Evolutionary conservation across 2,113 vertebrate genomes (phyloP), one percentile per base, ranked within the genome.

Genomic region (Casuarius casuarius): DNA sequence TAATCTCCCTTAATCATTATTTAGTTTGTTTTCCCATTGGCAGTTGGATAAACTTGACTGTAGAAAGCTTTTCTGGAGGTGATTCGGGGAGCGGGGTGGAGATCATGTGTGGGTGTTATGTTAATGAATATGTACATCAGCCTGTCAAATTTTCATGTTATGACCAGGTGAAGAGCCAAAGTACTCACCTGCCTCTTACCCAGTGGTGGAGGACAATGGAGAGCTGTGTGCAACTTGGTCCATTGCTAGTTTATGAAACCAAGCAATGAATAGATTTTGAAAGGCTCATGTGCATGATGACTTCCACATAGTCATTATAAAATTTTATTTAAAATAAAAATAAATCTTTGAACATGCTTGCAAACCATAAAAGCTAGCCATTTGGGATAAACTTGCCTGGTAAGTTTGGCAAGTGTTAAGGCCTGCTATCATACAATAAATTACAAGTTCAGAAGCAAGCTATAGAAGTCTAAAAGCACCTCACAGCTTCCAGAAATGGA

Each of bases 241-340:
- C 72, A 28, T 89, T n/a, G 56, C 31, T 49, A 38, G 48, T 49
- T 84, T 22, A 40, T 84, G 62, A 79, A 89, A 91, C 56, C 56
- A 87, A 77, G 52, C 75, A 71, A 20, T 56, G n/a, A 66, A n/a
- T 75, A 18, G 35, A 46, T 92, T 97, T 96, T 94, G 72, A 51
- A 73, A 73, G 80, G 61, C 59, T 75, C 83, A 38, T 82, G 52
- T 2, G 2, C 59, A 5, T 0, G 6, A 81, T 40, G 46, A 67
- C 89, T 79, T 94, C 46, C 74, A 77, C 20, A 10, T 19, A 78
- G n/a, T 75, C 22, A 29, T 76, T 52, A 73, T 42, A 58, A 71
- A 70, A 56, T 77, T 59, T 74, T 85, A 67, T 75, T 88, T 73
- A 49, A 81, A 66, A 86, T 61, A 31, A 81, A 68, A 68, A 46